A percentile compares a stretch with the other conserved stretches of the same genome.
phyloP scores from a whole-genome alignment of 2,113 vertebrate species.

The Gallinago paraguaiae region DNA sequence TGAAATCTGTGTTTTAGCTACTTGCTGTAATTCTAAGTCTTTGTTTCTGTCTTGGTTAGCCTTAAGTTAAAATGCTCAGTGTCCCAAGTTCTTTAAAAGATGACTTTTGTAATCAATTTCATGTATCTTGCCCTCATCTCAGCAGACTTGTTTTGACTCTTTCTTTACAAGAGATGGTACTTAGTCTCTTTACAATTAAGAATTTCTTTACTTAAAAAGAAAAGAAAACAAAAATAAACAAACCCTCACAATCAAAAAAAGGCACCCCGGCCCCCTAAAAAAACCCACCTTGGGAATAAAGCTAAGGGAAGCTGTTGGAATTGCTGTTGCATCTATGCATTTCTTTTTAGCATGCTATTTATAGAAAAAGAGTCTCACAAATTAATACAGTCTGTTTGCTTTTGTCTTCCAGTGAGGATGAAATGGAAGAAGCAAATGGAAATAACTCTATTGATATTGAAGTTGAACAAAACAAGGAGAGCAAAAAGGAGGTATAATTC shows the following conservation, averaged over 20 bases:
- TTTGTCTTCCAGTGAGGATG: constrained; percentile 87
- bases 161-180: neutral
- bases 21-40: neutral
- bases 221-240: neutral
- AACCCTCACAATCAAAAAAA: neutral
- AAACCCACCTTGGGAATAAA: neutral
- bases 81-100: neutral
- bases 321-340: neutral
- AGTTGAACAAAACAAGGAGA: constrained; percentile 85
- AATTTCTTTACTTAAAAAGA: neutral
- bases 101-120: neutral
- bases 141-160: neutral
- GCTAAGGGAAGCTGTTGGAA: neutral
- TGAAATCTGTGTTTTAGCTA: neutral
- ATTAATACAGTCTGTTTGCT: constrained; percentile 31
- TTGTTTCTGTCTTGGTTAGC: neutral
- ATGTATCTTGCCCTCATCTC: neutral
- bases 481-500: constrained; percentile 88
- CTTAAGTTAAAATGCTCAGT: neutral
- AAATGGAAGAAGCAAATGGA: constrained; percentile 83
- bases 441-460: constrained; percentile 82
- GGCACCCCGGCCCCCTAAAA: neutral
- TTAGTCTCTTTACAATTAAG: neutral
- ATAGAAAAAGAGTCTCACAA: neutral
- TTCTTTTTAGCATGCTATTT: neutral